Base-by-base conservation (phyloP, 2,113 vertebrate species). In the Dromas ardeola region DNA sequence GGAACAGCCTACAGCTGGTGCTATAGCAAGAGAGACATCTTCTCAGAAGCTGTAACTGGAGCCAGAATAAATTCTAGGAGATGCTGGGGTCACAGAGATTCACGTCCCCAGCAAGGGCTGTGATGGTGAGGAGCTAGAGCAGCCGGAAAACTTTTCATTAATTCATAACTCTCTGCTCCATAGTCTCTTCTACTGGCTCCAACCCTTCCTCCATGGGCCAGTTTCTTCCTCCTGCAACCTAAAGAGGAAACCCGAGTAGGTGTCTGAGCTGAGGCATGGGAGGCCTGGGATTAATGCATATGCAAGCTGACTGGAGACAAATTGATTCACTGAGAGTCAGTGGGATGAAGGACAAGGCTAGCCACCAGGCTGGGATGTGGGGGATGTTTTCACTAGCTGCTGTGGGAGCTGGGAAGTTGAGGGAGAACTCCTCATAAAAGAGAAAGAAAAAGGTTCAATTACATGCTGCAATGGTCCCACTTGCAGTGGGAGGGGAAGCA, bases 161-260 rank as follows among this genome's bases (percentile, higher is more conserved):
- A 58, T 43, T 76, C 16, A 15, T 36, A 4, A 59, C 43, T 86
- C 16, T 32, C 7, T 71, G 15, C 42, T 34, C 9, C 0, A 0
- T 3, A 20, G 30, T n/a, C 34, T 71, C 74, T 79, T 43, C 79
- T 80, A 14, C 15, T 66, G 50, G 17, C 40, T 81, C 55, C 45
- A 74, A 17, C 10, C 8, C 8, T 70, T 81, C 34, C 29, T 90
- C 8, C 40, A 49, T 50, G 25, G 53, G 17, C 15, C 21, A 53
- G n/a, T 55, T 73, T 77, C 82, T 85, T 65, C 59, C 43, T 82
- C 34, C 34, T 76, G 47, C 23, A 82, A 22, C 36, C 38, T 47
- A 1, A 27, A 74, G 27, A 66, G 25, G 56, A 93, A 94, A 88
- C 9, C 27, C 2, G 3, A 92, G 82, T 8, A 86, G 15, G 40